Evolutionary conservation across 2,888 invertebrate genomes (phyloP).

Genomic region (Amiota mariae): DNA sequence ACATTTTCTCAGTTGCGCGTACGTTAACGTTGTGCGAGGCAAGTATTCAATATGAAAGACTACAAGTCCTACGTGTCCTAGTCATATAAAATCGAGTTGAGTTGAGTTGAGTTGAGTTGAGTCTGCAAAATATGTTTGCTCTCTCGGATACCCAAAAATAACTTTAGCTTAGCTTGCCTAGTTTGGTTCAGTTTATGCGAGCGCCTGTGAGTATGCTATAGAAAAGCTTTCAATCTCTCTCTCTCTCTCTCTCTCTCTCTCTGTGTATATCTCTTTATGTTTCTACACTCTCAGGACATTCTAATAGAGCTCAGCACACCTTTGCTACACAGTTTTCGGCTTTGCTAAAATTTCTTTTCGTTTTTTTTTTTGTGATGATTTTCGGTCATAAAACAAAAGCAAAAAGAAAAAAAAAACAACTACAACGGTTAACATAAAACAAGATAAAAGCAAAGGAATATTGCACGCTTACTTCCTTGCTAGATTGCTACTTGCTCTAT

Average conservation of each 20-base stretch:
- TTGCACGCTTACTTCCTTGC: not conserved
- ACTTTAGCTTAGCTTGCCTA: slow-evolving; percentile 16
- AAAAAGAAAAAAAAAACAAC: not conserved
- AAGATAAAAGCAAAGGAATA: not conserved
- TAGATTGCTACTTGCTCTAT: slow-evolving; percentile 28
- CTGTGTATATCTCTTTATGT: slow-evolving; percentile 7
- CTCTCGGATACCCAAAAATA: slow-evolving; percentile 16
- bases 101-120: not conserved
- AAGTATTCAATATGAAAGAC: slow-evolving; percentile 41
- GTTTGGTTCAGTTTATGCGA: not conserved
- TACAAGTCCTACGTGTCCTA: slow-evolving; percentile 4
- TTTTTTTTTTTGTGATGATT: slow-evolving; percentile 17
- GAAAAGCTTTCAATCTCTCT: slow-evolving; percentile 30
- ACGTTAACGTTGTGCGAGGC: slow-evolving; percentile 59
- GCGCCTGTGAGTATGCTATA: slow-evolving; percentile 50
- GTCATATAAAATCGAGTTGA: not conserved
- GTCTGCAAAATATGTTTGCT: slow-evolving; percentile 19
- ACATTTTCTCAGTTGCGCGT: slow-evolving; percentile 62
- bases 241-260: slow-evolving; percentile 4
- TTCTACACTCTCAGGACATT: not conserved
- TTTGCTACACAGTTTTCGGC: slow-evolving; percentile 28
- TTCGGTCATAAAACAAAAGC: too few species aligned
- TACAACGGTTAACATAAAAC: not conserved
- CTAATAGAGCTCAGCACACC: not conserved
- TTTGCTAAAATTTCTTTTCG: slow-evolving; percentile 42